Base-by-base conservation (phyloP, 2,797 vertebrate genomes). In the Enteromius paludinosus region DNA sequence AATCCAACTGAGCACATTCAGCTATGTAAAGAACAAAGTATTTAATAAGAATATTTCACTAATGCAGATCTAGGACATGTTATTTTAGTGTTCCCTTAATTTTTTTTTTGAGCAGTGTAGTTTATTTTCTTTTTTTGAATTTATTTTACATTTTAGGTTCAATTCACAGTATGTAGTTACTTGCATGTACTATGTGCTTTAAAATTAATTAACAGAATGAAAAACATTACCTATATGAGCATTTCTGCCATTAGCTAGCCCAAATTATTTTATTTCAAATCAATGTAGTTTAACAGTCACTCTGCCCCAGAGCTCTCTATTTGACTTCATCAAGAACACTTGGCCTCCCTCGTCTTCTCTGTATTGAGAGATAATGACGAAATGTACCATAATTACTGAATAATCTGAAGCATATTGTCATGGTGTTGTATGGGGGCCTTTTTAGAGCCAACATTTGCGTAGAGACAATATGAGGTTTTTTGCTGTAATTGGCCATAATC, bases 401-500 rank as follows among this genome's bases (percentile, higher is more conserved):
- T 90, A 65, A 92, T 91, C 89, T 86, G 90, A 89, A 90, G 90
- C 91, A 85, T 88, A 87, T 89, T 85, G 85, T 89, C 89, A 87
- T 81, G 91, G 92, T 92, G 90, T 91, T 93, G 88, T 91, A 84
- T 68, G 41, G 90, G 87, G 89, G 90, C 88, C 90, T 92, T 88
- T 90, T 92, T 91, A 92, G 91, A 92, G 90, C 87, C 89, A 90
- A 91, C 90, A 88, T 88, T 90, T 89, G 90, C 87, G 89, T 86
- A 81, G 86, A 88, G 90, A 92, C 84, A 70, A 92, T 90, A 92
- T 91, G 89, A 92, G 87, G 35, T 77, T 38, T 92, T 93, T 88
- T 91, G 86, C 92, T 91, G 89, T 86, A 92, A 92, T 94, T 93
- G 91, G 83, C 91, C 91, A 86, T 89, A 90, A 90, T 93, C 91